Base-by-base conservation (phyloP, 2,888 invertebrate species). In the Parnassius mnemosyne region DNA sequence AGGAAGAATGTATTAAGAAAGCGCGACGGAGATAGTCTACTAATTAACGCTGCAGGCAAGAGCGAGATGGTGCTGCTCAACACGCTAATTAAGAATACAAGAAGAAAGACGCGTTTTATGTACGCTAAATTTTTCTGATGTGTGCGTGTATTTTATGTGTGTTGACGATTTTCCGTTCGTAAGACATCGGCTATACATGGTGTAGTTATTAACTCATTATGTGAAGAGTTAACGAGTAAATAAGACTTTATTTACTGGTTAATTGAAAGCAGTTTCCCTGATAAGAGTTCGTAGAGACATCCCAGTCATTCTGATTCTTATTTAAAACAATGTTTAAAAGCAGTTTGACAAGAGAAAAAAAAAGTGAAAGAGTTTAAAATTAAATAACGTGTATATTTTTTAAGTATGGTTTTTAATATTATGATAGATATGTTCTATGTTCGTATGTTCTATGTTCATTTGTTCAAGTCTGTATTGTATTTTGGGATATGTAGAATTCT, bases 51-150 rank as follows among this genome's bases (percentile, higher is more conserved):
- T 74, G 69, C 72, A 67, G 53, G 90, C 71, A 79, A 69, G 89
- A 92, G 81, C 82, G 84, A 78, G 92, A 91, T 78, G 67, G 79
- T 49, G 60, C 67, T 65, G 81, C 66, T 78, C 86, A 87, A 84
- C 90, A 92, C 93, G 93, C 93, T 94, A 94, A 94, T 94, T 94
- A 94, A 93, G 93, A 93, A 94, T 93, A 92, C 93, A 87, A 92
- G 93, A 93, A 94, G 93, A 93, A 93, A 93, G 87, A 87, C 92
- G 85, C 85, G 84, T 89, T 87, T 87, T 89, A 90, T 87, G 84
- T 89, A 87, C 91, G 77, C 74, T 71, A 73, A 89, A 90, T 83
- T 72, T 69, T 77, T 75, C 74, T 66, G 61, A 68, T 73, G 86
- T 85, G 80, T 78, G 80, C 56, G 83, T 77, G 67, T 65, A 65